Evolutionary conservation across 2,888 invertebrate species (phyloP).

Genomic region (Barypeithes pellucidus): DNA sequence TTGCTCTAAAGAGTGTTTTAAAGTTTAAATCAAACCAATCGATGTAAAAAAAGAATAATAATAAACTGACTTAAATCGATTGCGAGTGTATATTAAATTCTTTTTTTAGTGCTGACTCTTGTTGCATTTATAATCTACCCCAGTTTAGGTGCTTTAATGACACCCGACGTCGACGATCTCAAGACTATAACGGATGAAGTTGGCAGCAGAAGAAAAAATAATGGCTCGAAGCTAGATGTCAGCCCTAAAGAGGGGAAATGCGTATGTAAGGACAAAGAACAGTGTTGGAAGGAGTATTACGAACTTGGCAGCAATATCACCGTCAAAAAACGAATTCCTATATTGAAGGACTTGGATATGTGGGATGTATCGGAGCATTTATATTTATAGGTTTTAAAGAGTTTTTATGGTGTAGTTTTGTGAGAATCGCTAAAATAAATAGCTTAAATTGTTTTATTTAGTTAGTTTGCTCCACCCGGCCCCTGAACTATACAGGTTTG

Average conservation of each 20-base stretch:
- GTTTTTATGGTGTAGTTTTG: slow-evolving; percentile 7
- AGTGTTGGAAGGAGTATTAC: slow-evolving; percentile 71
- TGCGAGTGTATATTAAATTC: no score
- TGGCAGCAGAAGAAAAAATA: slow-evolving; percentile 61
- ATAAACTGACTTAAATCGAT: no score
- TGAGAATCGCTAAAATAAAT: not conserved
- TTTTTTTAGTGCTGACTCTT: slow-evolving; percentile 73
- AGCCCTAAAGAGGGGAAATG: slow-evolving; percentile 64
- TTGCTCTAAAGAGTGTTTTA: no score
- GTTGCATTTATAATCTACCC: slow-evolving; percentile 90
- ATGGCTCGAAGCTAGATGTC: slow-evolving; percentile 67
- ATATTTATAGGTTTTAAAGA: slow-evolving; percentile 67
- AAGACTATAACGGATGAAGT: slow-evolving; percentile 76
- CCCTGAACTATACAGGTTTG: no score
- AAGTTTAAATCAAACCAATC: no score
- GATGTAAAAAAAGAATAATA: not conserved
- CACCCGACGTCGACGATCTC: slow-evolving; percentile 78
- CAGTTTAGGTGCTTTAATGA: slow-evolving; percentile 83
- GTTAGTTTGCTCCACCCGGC: no score
- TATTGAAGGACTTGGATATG: slow-evolving; percentile 80
- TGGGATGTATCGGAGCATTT: slow-evolving; percentile 78
- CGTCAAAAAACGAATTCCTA: slow-evolving; percentile 73
- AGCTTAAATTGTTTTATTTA: no score
- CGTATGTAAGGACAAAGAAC: slow-evolving; percentile 71
- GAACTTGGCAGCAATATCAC: slow-evolving; percentile 59